phyloP scores from a whole-genome alignment of 1,140 invertebrate genomes.

The Triops longicaudatus region DNA sequence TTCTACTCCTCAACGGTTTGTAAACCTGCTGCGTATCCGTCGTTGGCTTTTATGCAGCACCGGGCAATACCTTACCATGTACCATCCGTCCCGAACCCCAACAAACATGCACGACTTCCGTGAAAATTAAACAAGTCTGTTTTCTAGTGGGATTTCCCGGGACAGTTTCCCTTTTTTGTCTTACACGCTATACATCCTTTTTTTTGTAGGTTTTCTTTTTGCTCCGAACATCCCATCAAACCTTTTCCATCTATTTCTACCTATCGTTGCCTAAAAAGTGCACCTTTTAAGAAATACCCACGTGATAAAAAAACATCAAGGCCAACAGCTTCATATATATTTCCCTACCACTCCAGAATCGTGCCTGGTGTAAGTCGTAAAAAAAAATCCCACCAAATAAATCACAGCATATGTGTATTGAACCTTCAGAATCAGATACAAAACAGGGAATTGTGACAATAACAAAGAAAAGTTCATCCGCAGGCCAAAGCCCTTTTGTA shows the following conservation, averaged over 20 bases:
- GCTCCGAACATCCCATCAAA: background rate
- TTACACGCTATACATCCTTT: background rate
- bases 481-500: background rate
- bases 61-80: background rate
- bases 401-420: background rate
- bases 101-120: slow-evolving; percentile 2
- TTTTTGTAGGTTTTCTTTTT: background rate
- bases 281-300: background rate
- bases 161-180: too few species aligned
- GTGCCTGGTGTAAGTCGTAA: background rate
- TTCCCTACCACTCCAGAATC: background rate
- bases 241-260: background rate
- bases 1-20: background rate
- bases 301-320: background rate
- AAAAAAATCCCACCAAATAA: background rate
- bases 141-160: background rate
- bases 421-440: background rate
- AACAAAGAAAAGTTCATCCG: background rate
- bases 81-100: too few species aligned
- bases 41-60: background rate
- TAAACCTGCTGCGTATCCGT: background rate
- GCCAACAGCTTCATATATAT: background rate
- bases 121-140: background rate
- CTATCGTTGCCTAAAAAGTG: too few species aligned
- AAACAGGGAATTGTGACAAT: background rate